Conservation (phyloP, 2,113 vertebrate genomes). For the Zingel zingel region DNA sequence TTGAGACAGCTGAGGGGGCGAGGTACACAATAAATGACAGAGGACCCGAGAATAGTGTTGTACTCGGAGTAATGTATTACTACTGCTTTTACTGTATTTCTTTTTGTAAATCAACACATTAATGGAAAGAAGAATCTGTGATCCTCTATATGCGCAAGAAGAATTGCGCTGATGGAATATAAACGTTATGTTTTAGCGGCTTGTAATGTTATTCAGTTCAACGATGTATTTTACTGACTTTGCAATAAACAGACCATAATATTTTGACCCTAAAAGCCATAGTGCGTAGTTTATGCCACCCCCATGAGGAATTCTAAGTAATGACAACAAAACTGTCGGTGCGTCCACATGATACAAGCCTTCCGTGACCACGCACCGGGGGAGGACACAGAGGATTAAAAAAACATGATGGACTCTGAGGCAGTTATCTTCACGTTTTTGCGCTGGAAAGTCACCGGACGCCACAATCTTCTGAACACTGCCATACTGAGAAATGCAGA, state of each 20-base stretch:
- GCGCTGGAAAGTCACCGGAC: too few species aligned
- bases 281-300: too few species aligned
- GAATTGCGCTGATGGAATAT: background rate
- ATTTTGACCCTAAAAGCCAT: background rate
- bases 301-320: too few species aligned
- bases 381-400: too few species aligned
- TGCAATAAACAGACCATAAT: background rate
- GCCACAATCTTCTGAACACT: too few species aligned
- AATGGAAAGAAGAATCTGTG: background rate
- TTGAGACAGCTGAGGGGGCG: slow-evolving; percentile 54
- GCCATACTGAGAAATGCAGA: too few species aligned
- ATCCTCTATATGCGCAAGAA: background rate
- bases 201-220: background rate
- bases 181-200: background rate
- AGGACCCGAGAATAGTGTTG: slow-evolving; percentile 19
- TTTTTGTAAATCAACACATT: background rate
- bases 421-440: too few species aligned
- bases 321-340: too few species aligned
- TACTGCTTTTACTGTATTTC: background rate
- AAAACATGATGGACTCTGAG: too few species aligned
- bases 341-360: too few species aligned
- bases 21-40: slow-evolving; percentile 42
- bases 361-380: too few species aligned
- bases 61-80: background rate
- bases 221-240: background rate